A percentile compares a stretch with the other conserved stretches of the same genome.
phyloP scores from a whole-genome alignment of 2,113 vertebrate genomes.

The Urocynchramus pylzowi region DNA sequence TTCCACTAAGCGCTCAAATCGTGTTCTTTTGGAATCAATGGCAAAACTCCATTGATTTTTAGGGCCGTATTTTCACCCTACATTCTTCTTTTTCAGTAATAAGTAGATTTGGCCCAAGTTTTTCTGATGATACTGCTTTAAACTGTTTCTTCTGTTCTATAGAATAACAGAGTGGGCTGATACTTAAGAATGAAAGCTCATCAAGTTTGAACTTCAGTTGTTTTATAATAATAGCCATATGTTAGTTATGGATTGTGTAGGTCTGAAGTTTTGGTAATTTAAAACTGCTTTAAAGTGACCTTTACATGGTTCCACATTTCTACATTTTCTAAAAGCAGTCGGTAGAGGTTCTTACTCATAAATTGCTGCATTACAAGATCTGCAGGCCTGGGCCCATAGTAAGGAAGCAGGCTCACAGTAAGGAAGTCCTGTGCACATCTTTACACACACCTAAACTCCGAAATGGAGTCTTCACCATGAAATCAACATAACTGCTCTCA shows the following conservation, averaged over 20 bases:
- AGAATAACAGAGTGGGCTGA: conserved; percentile 34
- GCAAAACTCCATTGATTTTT: neutral
- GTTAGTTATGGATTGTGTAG: conserved; percentile 31
- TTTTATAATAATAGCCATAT: conserved; percentile 53
- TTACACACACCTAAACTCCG: neutral
- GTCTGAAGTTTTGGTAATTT: conserved; percentile 55
- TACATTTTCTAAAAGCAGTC: conserved; percentile 34
- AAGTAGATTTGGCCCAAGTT: neutral
- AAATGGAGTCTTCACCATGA: neutral
- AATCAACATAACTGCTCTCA: neutral
- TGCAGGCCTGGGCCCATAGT: neutral
- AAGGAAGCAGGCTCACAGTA: neutral
- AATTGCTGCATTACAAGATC: neutral
- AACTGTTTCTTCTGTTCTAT: conserved; percentile 24
- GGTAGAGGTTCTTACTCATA: neutral
- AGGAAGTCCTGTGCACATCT: neutral
- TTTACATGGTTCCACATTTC: conserved; percentile 61
- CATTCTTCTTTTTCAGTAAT: neutral
- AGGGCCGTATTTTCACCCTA: neutral
- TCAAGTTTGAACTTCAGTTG: conserved; percentile 44
- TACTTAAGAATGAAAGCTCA: conserved; percentile 56
- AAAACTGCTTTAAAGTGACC: conserved; percentile 57
- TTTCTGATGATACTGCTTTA: conserved; percentile 30
- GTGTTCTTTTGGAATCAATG: neutral
- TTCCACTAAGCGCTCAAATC: neutral